A percentile compares a stretch with the other conserved stretches of the same genome.
Conservation (phyloP, 2,888 invertebrate species). For the Pandemis cinnamomeana region DNA sequence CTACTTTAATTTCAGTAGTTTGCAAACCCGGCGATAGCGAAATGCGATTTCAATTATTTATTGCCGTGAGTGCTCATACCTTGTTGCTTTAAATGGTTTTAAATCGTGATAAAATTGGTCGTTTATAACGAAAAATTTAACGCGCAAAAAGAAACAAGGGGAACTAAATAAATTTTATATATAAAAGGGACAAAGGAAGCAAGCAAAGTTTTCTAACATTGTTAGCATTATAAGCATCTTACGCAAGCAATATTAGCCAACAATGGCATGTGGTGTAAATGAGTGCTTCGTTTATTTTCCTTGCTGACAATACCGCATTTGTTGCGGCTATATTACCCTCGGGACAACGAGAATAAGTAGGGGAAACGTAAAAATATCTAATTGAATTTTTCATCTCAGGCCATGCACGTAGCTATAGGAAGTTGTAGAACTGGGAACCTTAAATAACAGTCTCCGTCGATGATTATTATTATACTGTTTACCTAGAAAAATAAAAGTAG, state of each 20-base stretch:
- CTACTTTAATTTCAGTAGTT: constrained; percentile 42
- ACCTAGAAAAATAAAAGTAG: too few relatives aligned
- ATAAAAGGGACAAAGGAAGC: constrained; percentile 21
- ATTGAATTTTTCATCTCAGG: constrained; percentile 73
- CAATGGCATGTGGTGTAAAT: constrained; percentile 66
- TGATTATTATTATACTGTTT: too few relatives aligned
- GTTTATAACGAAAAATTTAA: not conserved
- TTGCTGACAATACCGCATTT: constrained; percentile 48
- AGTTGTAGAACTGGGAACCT: constrained; percentile 22
- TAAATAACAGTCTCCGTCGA: too few relatives aligned
- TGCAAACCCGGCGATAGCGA: constrained; percentile 37
- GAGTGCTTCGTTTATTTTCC: constrained; percentile 59
- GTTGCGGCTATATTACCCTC: constrained; percentile 58
- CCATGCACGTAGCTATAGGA: constrained; percentile 17
- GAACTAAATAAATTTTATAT: not conserved
- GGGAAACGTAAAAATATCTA: constrained; percentile 64
- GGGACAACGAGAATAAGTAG: constrained; percentile 59
- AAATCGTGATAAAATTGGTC: constrained; percentile 11
- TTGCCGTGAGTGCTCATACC: constrained; percentile 25
- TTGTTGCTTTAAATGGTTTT: constrained; percentile 17
- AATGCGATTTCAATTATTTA: constrained; percentile 39
- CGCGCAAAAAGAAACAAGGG: too few relatives aligned
- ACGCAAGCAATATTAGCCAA: constrained; percentile 61
- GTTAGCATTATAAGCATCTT: constrained; percentile 45
- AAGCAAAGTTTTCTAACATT: constrained; percentile 15